Evolutionary conservation across 2,797 vertebrate genomes (phyloP), one percentile per base, ranked within the genome.

Genomic region (Peromyscus nudipes): DNA sequence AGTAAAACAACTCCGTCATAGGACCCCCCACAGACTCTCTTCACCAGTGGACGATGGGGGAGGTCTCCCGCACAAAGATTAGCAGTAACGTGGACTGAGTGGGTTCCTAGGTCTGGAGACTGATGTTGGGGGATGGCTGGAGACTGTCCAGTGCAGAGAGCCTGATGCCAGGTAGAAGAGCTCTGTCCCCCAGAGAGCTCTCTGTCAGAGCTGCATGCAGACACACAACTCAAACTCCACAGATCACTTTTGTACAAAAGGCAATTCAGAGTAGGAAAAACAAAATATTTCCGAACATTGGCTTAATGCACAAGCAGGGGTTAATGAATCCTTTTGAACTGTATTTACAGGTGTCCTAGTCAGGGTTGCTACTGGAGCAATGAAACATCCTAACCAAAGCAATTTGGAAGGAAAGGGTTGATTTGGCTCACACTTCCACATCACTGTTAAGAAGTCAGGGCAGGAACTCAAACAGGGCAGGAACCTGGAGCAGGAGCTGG

Each of bases 281-380:
- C 31, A 60, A 60, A 27, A 12, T 25, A 43, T 9, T 83, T 27
- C 69, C 25, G n/a, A 27, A 16, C 43, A 40, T 91, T 71, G 49
- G 40, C 73, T 75, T 85, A 67, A 67, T 21, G 81, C 49, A 46
- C 23, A 87, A 49, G 40, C 7, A 82, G 89, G 52, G 46, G 34
- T 85, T 89, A 93, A 73, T 87, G 69, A 92, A 80, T 92, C 81
- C 60, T 52, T 46, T 91, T 81, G 52, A 40, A 25, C 19, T 69
- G 1, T 40, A 76, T 49, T 67, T 49, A 40, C 52, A 69, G 73
- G 27, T 25, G 31, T n/a, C 64, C n/a, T 85, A n/a, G 27, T 46
- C 43, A 52, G 49, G 19, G 21, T n/a, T 23, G 9, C 46, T 52
- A 52, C 21, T n/a, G 46, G 6, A 1, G 46, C 2, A 6, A n/a